Conservation (phyloP, 2,888 invertebrate species). For the Phlogophora meticulosa region DNA sequence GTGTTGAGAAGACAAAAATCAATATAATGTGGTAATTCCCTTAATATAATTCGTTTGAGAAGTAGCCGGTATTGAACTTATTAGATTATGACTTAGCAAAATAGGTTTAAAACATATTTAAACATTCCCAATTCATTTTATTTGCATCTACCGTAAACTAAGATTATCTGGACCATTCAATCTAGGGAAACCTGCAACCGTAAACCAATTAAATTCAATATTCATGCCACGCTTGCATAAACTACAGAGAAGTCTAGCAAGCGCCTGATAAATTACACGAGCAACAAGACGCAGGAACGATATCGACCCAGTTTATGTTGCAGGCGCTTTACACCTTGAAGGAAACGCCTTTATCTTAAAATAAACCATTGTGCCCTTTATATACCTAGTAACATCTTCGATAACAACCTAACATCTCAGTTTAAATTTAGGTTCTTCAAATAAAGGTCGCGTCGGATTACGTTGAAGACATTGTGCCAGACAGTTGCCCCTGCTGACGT, state of each 20-base stretch:
- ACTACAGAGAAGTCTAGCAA: constrained; percentile 15
- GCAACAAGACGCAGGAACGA: constrained; percentile 42
- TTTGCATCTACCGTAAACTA: background rate
- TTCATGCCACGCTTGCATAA: constrained; percentile 7
- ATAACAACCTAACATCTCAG: constrained; percentile 6
- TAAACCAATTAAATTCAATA: constrained; percentile 26
- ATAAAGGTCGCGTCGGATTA: constrained; percentile 2
- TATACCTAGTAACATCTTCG: background rate
- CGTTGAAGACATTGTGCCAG: background rate
- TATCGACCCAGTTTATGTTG: constrained; percentile 24
- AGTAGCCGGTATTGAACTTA: too few species aligned
- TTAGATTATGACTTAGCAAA: too few species aligned
- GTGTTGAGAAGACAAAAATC: too few species aligned
- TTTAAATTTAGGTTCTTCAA: background rate
- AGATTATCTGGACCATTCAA: background rate
- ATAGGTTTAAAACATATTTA: too few species aligned
- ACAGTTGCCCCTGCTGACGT: constrained; percentile 30
- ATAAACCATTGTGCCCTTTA: background rate
- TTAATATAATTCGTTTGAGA: too few species aligned
- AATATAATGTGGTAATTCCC: too few species aligned
- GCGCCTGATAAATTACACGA: constrained; percentile 54
- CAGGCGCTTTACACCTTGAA: constrained; percentile 31
- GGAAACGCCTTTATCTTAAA: background rate
- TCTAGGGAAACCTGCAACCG: background rate
- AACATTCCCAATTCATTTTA: too few species aligned